phyloP scores from a whole-genome alignment of 1,140 invertebrate species.

The Tetraneura akinire region DNA sequence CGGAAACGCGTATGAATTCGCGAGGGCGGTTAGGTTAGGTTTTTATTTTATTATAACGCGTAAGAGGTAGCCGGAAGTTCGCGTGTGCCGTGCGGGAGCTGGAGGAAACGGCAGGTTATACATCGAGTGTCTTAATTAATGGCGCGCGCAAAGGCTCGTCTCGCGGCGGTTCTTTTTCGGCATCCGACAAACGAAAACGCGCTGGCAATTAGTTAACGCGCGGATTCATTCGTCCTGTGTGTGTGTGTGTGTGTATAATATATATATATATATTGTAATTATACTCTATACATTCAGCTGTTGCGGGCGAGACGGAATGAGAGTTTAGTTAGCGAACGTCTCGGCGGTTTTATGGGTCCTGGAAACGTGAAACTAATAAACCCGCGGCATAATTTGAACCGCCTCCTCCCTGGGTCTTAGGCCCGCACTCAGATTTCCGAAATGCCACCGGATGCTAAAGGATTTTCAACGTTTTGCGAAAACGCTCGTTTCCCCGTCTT shows the following conservation, averaged over 20 bases:
- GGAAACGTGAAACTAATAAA: conserved; percentile 48
- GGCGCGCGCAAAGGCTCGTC: background rate
- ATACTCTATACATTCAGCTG: too few relatives aligned
- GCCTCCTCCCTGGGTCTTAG: background rate
- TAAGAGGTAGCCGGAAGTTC: background rate
- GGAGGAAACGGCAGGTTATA: background rate
- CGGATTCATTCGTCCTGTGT: too few relatives aligned
- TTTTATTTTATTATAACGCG: too few relatives aligned
- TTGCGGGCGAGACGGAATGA: background rate
- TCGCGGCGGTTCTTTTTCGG: conserved; percentile 6
- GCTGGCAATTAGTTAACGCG: conserved; percentile 27
- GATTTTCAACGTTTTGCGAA: background rate
- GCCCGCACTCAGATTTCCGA: conserved; percentile 6
- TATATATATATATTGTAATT: too few relatives aligned
- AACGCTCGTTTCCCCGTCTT: background rate
- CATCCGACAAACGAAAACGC: conserved; percentile 29
- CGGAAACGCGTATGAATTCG: too few relatives aligned
- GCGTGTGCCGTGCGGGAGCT: background rate
- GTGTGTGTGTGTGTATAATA: too few relatives aligned
- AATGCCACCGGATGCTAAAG: background rate
- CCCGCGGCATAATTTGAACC: background rate
- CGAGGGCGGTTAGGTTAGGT: too few relatives aligned
- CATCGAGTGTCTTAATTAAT: conserved; percentile 20
- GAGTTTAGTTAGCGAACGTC: conserved; percentile 14
- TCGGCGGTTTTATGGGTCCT: conserved; percentile 23